Conservation (phyloP, 30 jellyfish, hydroid and myxozoan genomes). For the Catostylus mosaicus region DNA sequence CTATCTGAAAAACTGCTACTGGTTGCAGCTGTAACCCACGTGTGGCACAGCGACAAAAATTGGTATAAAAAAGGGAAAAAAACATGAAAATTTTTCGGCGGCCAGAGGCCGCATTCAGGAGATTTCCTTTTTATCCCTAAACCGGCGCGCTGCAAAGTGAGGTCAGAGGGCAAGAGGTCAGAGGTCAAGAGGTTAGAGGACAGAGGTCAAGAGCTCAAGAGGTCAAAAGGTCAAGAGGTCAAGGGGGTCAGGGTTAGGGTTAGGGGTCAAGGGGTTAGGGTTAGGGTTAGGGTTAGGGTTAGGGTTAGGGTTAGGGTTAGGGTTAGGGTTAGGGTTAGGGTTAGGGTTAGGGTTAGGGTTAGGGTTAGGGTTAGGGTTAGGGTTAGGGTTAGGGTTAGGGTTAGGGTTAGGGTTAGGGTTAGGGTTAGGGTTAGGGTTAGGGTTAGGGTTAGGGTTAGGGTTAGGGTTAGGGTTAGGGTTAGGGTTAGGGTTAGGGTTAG, state of each 20-base stretch:
- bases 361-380: constrained; percentile 3
- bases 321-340: constrained; percentile 22
- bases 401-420: constrained; percentile 56
- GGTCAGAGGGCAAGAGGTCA: neutral
- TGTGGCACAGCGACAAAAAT: no score
- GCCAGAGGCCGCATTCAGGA: no score
- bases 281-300: constrained; percentile 66
- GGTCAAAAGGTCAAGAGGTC: neutral
- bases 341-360: constrained; percentile 30
- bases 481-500: constrained; percentile 30
- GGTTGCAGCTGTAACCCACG: neutral
- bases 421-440: constrained; percentile 36
- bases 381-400: constrained; percentile 57
- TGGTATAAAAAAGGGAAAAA: no score
- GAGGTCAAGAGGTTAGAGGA: neutral
- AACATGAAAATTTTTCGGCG: no score
- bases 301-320: constrained; percentile 58
- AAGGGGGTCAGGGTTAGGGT: neutral
- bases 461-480: constrained; percentile 22
- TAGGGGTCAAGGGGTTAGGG: constrained; percentile 36
- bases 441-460: constrained; percentile 19
- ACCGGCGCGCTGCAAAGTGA: neutral
- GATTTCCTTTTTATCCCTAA: no score
- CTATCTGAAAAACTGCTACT: neutral
- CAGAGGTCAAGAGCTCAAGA: neutral